Evolutionary conservation across 2,797 vertebrate species (phyloP).

Genomic region (Aulostomus chinensis): DNA sequence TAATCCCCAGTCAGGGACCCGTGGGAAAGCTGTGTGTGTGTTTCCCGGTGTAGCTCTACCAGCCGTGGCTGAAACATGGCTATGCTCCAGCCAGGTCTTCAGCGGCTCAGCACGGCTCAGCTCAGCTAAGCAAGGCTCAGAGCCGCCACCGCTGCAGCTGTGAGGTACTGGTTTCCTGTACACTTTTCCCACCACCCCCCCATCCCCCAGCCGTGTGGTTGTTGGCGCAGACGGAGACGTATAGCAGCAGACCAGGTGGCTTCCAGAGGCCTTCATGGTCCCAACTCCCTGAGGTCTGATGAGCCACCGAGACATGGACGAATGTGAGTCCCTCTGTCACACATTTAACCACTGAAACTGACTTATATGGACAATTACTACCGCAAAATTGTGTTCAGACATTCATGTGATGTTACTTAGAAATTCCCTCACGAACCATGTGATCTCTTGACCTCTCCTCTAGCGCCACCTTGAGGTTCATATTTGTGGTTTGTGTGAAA

Average conservation of each 20-base stretch:
- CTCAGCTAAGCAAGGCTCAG: constrained; percentile 27
- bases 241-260: constrained; percentile 30
- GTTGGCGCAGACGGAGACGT: constrained; percentile 55
- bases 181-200: constrained; percentile 69
- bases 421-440: background rate
- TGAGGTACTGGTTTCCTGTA: constrained; percentile 68
- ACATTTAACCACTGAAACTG: background rate
- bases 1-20: constrained; percentile 21
- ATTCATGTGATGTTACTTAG: background rate
- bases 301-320: no score
- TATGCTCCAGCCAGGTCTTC: constrained; percentile 24
- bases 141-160: constrained; percentile 31
- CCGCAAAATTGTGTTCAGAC: background rate
- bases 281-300: background rate
- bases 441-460: background rate
- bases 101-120: constrained; percentile 28
- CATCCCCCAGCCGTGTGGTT: constrained; percentile 67
- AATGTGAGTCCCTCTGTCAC: no score
- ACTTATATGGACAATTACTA: background rate
- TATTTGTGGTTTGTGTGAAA: background rate
- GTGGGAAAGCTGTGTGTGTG: constrained; percentile 37
- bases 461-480: background rate
- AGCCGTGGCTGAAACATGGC: constrained; percentile 28
- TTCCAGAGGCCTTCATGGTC: constrained; percentile 20
- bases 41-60: constrained; percentile 26